Base-by-base conservation (phyloP, 2,113 vertebrate genomes). In the Pachypanchax playfairii region DNA sequence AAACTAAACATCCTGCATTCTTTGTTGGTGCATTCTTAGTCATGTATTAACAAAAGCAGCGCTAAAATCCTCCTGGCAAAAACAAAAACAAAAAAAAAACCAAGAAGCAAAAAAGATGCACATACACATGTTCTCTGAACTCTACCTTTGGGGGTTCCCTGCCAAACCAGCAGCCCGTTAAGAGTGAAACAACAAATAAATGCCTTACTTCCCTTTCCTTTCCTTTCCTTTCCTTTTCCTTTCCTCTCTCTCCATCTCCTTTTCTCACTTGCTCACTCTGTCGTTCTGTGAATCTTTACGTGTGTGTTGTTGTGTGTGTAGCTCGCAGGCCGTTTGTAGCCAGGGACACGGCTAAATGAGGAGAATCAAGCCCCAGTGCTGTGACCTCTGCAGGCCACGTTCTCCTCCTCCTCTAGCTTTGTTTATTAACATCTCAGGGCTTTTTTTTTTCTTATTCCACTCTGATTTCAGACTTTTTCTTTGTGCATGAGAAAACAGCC, bases 401-500 rank as follows among this genome's bases (percentile, higher is more conserved):
- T 80, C 75, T 82, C 36, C 73, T 80, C 73, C 65, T 85, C 75
- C 83, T 82, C 70, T 73, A 73, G 78, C 80, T 83, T 82, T 85
- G 82, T 86, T 84, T 89, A 83, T 90, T 90, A 85, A 80, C 85
- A 82, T 87, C 79, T 87, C 80, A 87, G 80, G 81, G 80, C 80
- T 73, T 77, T 82, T 77, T 65, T 82, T 66, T 82, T 77, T 65
- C 80, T 66, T 77, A 59, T 77, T 83, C 83, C 75, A 48, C 82
- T 89, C 79, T 87, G 80, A 83, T 85, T 85, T 80, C 76, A 57
- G 64, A 48, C n/a, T 75, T 88, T 87, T 79, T 70, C 54, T 80
- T 49, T 80, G 62, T 69, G 80, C 61, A 63, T 76, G 66, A 70
- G 72, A 78, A 85, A 89, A 87, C 70, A 85, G 80, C 80, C 71